These are phyloP conservation scores for Liparis tanakae DNA, from an alignment of 2,797 vertebrate genomes.

Conservation along the genomic window DNA sequence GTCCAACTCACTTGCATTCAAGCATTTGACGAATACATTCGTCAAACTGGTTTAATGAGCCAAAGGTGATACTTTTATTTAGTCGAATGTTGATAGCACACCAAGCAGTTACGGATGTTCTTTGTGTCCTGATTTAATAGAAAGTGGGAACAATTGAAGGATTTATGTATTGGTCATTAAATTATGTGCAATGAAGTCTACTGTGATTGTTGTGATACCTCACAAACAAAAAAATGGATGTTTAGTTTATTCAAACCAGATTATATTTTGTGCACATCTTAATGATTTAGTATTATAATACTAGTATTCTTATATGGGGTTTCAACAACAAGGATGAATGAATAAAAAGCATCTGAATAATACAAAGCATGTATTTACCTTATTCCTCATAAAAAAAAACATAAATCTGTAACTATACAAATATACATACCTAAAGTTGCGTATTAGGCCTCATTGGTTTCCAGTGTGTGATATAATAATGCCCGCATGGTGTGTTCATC, in stretches of 20 bases:
- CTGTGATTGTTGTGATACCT: neutral
- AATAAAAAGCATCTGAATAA: neutral
- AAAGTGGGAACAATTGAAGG: neutral
- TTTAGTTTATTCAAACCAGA: neutral
- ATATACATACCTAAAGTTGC: neutral
- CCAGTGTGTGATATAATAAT: neutral
- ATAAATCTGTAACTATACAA: neutral
- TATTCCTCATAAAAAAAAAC: neutral
- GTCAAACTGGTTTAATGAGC: conserved; percentile 1
- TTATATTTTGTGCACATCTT: neutral
- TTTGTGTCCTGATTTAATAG: neutral
- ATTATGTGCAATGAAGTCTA: neutral
- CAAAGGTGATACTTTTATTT: neutral
- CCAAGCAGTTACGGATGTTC: neutral
- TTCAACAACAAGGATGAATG: neutral
- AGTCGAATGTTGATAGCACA: neutral
- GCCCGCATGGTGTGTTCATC: neutral
- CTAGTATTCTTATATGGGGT: neutral
- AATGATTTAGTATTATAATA: conserved; percentile 1
- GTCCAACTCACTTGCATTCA: conserved; percentile 3
- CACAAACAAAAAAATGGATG: neutral
- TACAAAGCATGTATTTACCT: neutral
- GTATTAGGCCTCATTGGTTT: neutral
- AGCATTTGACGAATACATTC: neutral
- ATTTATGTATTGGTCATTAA: neutral